A percentile compares a stretch with the other conserved stretches of the same genome.
Conservation (phyloP, 2,888 invertebrate species). For the Syrphus vitripennis region DNA sequence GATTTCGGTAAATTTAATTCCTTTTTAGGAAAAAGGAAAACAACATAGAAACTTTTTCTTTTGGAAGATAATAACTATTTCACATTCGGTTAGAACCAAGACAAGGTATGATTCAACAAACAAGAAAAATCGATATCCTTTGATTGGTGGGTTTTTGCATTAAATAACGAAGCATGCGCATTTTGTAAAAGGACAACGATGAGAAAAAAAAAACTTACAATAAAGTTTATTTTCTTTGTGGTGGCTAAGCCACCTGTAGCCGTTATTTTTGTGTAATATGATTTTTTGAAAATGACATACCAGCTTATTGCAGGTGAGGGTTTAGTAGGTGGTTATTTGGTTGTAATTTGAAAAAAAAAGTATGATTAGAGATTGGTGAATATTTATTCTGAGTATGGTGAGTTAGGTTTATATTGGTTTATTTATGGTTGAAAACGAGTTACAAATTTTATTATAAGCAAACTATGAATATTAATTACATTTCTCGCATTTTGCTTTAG, state of each 20-base stretch:
- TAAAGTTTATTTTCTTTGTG: slow-evolving; percentile 52
- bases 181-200: background rate
- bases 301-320: background rate
- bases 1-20: background rate
- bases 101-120: slow-evolving; percentile 73
- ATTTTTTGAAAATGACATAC: slow-evolving; percentile 14
- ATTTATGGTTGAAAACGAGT: background rate
- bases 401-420: background rate
- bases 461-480: too few relatives aligned
- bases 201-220: background rate
- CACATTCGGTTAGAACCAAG: slow-evolving; percentile 59
- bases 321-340: background rate
- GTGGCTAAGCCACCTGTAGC: slow-evolving; percentile 68
- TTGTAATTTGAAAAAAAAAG: background rate
- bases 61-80: slow-evolving; percentile 59
- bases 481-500: too few relatives aligned
- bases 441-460: too few relatives aligned
- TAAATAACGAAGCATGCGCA: slow-evolving; percentile 40
- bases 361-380: background rate
- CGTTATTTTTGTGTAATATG: slow-evolving; percentile 30
- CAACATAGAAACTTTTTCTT: slow-evolving; percentile 53
- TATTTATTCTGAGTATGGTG: background rate
- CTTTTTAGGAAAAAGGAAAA: slow-evolving; percentile 2
- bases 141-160: slow-evolving; percentile 48
- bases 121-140: slow-evolving; percentile 74